Base-by-base conservation (phyloP, 2,113 vertebrate species). In the Sapajus apella region DNA sequence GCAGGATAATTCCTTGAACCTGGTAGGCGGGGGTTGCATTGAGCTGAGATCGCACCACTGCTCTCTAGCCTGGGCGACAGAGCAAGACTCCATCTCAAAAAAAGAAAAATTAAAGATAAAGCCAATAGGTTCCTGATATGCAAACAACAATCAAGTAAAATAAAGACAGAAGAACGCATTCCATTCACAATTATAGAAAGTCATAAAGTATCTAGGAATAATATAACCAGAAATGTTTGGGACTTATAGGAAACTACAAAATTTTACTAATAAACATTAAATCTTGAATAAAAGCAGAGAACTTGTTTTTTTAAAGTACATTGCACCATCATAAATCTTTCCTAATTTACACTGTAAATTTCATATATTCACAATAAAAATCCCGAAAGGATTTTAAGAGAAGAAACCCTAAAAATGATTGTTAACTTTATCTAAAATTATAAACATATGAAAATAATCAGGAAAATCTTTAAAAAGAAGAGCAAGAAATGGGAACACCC, bases 361-460 rank as follows among this genome's bases (percentile, higher is more conserved):
- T 21, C 95, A 45, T 87, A 72, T 77, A 76, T 43, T 94, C 40
- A 88, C 75, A 91, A 52, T 82, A 25, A 96, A 96, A 96, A 85
- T 85, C 35, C 45, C 35, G 70, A 79, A 18, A 61, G 86, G 6
- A 86, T 85, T 77, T 97, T 68, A 56, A 11, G 32, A 64, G 72
- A 95, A 92, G 17, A 32, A 94, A 16, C n/a, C 61, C 79, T 25
- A 88, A 79, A 96, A 68, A 18, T 73, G 16, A 95, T 89, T 89
- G 30, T 55, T 90, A 90, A 93, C 55, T 91, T 97, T 64, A 89
- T 85, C 91, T 85, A 52, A 97, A 96, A 88, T 94, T 88, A 87
- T 89, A 90, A 96, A 92, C 82, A 83, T 94, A 18, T 93, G 47
- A 94, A 92, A 93, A 86, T 80, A 89, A 45, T 12, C 84, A 94